A percentile compares a stretch with the other conserved stretches of the same genome.
Conservation (phyloP, 2,888 invertebrate genomes). For the Apodemia zela region DNA sequence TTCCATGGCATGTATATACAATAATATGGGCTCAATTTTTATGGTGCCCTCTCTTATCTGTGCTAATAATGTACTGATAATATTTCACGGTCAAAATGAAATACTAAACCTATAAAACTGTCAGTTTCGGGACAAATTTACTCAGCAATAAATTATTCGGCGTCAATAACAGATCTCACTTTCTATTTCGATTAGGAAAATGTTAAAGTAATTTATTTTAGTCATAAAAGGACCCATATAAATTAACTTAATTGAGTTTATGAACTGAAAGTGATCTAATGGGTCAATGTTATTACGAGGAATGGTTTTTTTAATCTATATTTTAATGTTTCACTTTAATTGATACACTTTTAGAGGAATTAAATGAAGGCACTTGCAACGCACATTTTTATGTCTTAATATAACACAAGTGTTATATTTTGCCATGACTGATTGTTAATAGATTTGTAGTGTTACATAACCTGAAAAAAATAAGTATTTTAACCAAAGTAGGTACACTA, state of each 20-base stretch:
- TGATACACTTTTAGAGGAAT: no score
- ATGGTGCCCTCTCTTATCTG: background rate
- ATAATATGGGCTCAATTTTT: no score
- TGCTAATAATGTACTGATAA: background rate
- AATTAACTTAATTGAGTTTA: background rate
- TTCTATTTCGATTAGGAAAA: slow-evolving; percentile 5
- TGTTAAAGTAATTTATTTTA: slow-evolving; percentile 3
- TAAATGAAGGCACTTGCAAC: no score
- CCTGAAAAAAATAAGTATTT: no score
- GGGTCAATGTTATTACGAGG: background rate
- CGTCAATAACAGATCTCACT: slow-evolving; percentile 11
- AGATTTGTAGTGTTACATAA: no score
- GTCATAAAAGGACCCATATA: slow-evolving; percentile 2
- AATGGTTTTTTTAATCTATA: background rate
- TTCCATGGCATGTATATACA: no score
- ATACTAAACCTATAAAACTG: background rate
- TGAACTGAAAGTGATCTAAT: background rate
- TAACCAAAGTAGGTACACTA: no score
- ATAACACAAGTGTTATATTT: no score
- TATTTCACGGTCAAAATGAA: background rate
- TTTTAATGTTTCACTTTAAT: background rate
- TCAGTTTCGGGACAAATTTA: background rate
- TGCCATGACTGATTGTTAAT: no score
- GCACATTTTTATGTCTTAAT: no score
- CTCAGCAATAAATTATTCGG: background rate